Percentiles rank a stretch among this genome's conserved stretches.
phyloP scores from a whole-genome alignment of 2,888 invertebrate genomes.

The Diplazon laetatorius region DNA sequence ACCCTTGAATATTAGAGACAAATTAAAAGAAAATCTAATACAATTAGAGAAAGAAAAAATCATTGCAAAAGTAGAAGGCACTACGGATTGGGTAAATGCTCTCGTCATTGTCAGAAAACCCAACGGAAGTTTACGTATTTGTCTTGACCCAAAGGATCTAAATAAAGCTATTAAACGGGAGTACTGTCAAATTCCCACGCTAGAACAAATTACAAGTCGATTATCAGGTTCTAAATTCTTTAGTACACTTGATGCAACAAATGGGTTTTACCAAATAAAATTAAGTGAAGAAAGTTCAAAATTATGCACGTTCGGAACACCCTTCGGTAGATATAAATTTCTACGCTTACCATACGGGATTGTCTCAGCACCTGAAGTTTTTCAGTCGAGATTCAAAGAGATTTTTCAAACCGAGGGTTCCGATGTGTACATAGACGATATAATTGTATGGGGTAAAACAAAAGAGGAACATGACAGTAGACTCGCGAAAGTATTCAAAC shows the following conservation, averaged over 20 bases:
- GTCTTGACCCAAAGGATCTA: constrained; percentile 37
- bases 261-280: constrained; percentile 68
- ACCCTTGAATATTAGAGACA: constrained; percentile 57
- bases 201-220: constrained; percentile 22
- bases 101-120: constrained; percentile 42
- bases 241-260: constrained; percentile 62
- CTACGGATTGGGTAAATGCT: constrained; percentile 50
- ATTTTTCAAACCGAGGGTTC: constrained; percentile 66
- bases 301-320: constrained; percentile 68
- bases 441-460: constrained; percentile 66
- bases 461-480: constrained; percentile 66
- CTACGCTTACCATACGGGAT: constrained; percentile 72
- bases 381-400: constrained; percentile 65
- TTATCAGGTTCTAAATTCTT: constrained; percentile 32
- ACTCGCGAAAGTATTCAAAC: constrained; percentile 61
- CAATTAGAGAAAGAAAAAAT: constrained; percentile 44
- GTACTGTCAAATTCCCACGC: constrained; percentile 26
- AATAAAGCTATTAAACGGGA: constrained; percentile 32
- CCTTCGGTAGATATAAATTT: constrained; percentile 63
- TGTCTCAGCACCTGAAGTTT: constrained; percentile 65
- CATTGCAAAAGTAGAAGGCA: constrained; percentile 47
- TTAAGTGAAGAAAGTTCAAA: constrained; percentile 62
- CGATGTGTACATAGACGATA: constrained; percentile 71
- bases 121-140: constrained; percentile 30
- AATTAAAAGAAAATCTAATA: constrained; percentile 39